Conservation (phyloP, 2,888 invertebrate species). For the Clepsis dumicolana region DNA sequence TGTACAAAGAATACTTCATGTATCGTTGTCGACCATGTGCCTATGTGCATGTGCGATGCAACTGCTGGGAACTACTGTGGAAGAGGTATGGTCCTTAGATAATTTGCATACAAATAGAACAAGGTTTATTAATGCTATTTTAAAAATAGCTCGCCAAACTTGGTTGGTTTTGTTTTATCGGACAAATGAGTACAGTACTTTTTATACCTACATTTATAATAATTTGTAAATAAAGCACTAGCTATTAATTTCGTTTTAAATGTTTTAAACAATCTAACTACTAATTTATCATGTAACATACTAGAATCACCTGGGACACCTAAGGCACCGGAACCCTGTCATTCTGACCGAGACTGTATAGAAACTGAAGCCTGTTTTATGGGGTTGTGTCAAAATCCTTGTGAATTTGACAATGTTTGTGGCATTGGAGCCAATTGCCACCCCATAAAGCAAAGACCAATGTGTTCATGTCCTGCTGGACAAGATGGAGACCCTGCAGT, state of each 20-base stretch:
- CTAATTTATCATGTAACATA: constrained; percentile 75
- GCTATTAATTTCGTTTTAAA: constrained; percentile 21
- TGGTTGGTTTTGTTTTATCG: constrained; percentile 69
- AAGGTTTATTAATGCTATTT: constrained; percentile 30
- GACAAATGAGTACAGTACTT: constrained; percentile 70
- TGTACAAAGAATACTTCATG: constrained; percentile 88
- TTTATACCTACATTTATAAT: constrained; percentile 37
- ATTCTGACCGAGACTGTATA: constrained; percentile 94
- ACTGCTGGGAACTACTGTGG: constrained; percentile 86
- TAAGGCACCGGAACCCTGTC: constrained; percentile 92
- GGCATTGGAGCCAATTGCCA: constrained; percentile 91
- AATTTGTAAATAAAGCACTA: constrained; percentile 44
- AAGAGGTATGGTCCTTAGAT: constrained; percentile 86
- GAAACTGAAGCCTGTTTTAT: constrained; percentile 93
- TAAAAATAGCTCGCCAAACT: constrained; percentile 15
- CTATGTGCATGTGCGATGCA: constrained; percentile 88
- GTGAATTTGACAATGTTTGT: constrained; percentile 93
- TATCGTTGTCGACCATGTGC: constrained; percentile 87
- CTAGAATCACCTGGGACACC: constrained; percentile 90
- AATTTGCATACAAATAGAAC: constrained; percentile 55
- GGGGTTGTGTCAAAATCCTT: constrained; percentile 93
- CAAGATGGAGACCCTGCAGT: constrained; percentile 93
- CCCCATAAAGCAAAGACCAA: constrained; percentile 93
- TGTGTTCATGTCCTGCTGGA: constrained; percentile 93
- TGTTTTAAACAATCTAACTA: constrained; percentile 73